Evolutionary conservation across 37 sponge, comb jelly and placozoan genomes (phyloP).

Genomic region (Agelas oroides): DNA sequence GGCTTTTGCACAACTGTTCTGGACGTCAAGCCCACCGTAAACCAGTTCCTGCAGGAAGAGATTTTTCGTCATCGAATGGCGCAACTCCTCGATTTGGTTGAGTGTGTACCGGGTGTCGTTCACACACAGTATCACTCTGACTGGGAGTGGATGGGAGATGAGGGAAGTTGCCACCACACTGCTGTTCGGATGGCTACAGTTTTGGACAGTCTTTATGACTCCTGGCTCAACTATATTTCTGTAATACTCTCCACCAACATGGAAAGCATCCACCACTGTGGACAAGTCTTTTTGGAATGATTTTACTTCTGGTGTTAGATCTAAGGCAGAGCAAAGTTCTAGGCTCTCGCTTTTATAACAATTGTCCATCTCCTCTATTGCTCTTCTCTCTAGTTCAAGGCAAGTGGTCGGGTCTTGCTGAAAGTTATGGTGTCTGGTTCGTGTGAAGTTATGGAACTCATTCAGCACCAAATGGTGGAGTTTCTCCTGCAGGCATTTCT

Average conservation of each 20-base stretch:
- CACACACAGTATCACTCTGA: neutral
- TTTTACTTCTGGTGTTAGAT: too few species aligned
- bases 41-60: neutral
- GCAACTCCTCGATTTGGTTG: too few species aligned
- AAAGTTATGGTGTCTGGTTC: too few species aligned
- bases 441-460: too few species aligned
- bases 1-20: too few species aligned
- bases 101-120: too few species aligned
- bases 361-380: conserved; percentile 31
- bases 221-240: conserved; percentile 6
- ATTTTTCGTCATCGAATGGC: too few species aligned
- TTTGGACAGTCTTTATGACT: neutral
- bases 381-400: conserved; percentile 51
- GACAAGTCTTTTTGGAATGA: neutral
- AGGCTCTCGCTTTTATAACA: conserved; percentile 39
- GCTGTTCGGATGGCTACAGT: neutral
- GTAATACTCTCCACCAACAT: conserved; percentile 26
- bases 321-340: neutral
- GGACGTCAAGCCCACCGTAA: too few species aligned
- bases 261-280: neutral
- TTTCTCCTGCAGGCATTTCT: conserved; percentile 61
- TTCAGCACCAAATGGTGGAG: neutral
- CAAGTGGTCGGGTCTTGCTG: conserved; percentile 41
- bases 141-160: neutral
- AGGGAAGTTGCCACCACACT: neutral